phyloP scores from a whole-genome alignment of 2,113 vertebrate genomes.

The Stegostoma tigrinum region DNA sequence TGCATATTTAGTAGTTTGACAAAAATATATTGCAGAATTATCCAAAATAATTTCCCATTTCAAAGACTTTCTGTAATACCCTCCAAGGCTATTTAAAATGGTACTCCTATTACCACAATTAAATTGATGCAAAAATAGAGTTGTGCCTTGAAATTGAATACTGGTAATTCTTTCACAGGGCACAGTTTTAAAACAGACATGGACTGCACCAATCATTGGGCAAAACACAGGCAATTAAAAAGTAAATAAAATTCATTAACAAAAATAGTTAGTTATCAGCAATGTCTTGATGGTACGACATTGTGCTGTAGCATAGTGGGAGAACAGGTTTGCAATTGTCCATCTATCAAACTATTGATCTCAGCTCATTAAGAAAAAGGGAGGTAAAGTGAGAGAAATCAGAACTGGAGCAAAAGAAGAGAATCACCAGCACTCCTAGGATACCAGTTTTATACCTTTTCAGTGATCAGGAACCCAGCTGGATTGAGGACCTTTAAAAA shows the following conservation, averaged over 20 bases:
- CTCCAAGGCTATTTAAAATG: not conserved
- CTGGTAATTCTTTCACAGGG: not conserved
- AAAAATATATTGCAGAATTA: not conserved
- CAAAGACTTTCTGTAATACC: not conserved
- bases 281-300: not conserved
- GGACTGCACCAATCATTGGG: not conserved
- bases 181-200: not conserved
- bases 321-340: not conserved
- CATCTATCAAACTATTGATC: not conserved
- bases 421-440: not conserved
- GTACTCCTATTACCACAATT: not conserved
- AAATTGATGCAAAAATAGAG: not conserved
- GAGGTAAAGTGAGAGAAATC: not conserved
- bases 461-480: not conserved
- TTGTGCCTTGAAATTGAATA: not conserved
- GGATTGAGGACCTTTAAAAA: not conserved
- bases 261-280: not conserved
- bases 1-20: conserved; percentile 16
- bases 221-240: not conserved
- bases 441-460: not conserved
- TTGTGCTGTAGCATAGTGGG: not conserved
- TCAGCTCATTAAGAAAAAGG: not conserved
- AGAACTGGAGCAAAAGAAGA: not conserved
- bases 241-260: not conserved
- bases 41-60: not conserved